phyloP scores from a whole-genome alignment of 2,113 vertebrate species.

The Campylomormyrus tamandua region DNA sequence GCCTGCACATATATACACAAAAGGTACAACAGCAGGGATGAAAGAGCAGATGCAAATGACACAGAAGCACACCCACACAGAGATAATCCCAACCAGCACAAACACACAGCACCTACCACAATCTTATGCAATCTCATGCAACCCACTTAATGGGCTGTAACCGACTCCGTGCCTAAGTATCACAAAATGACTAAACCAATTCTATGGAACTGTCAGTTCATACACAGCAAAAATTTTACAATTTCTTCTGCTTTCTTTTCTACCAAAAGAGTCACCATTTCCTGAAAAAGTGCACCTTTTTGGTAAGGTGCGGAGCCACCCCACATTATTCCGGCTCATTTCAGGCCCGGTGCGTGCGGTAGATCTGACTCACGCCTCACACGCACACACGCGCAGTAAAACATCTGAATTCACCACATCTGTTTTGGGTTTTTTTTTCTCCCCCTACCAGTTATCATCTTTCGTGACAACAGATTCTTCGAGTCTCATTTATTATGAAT shows the following conservation, averaged over 20 bases:
- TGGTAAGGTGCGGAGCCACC: not conserved
- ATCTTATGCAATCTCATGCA: not conserved
- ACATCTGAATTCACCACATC: slow-evolving; percentile 7
- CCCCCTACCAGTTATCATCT: not conserved
- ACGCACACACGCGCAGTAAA: not conserved
- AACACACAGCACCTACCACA: not conserved
- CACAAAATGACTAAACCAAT: not conserved
- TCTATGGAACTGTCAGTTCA: not conserved
- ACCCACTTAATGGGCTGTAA: not conserved
- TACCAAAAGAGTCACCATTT: not conserved
- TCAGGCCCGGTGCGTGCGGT: not conserved
- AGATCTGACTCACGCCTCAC: not conserved
- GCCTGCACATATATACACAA: not conserved
- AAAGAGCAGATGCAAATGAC: slow-evolving; percentile 16
- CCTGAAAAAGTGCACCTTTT: slow-evolving; percentile 4
- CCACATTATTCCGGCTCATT: not conserved
- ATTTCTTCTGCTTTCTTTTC: not conserved
- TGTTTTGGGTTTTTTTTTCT: not conserved
- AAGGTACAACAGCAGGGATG: slow-evolving; percentile 17
- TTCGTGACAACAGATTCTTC: slow-evolving; percentile 3
- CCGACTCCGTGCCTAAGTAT: not conserved
- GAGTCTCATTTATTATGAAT: not conserved
- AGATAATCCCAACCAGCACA: not conserved
- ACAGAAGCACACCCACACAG: not conserved
- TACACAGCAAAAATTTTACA: not conserved